Evolutionary conservation across 2,888 invertebrate species (phyloP).

Genomic region (Nomada goodeniana): DNA sequence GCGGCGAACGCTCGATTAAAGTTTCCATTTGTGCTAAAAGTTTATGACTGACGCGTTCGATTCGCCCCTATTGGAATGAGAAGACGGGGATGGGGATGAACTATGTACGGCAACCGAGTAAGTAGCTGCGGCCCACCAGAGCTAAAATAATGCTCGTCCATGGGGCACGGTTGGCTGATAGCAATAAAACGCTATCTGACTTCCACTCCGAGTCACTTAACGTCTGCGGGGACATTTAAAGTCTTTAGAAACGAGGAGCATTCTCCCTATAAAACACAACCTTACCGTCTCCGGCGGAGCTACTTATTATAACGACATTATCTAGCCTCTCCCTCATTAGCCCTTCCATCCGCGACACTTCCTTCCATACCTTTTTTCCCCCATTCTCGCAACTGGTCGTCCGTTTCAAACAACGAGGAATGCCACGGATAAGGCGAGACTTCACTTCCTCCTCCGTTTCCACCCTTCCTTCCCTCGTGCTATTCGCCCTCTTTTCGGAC

Average conservation of each 20-base stretch:
- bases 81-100: background rate
- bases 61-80: background rate
- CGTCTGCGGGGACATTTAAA: conserved; percentile 77
- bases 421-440: conserved; percentile 46
- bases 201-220: conserved; percentile 83
- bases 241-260: conserved; percentile 65
- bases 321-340: conserved; percentile 73
- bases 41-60: no score
- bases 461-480: no score
- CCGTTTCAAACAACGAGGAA: conserved; percentile 49
- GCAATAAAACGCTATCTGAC: conserved; percentile 80
- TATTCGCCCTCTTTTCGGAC: background rate
- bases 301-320: conserved; percentile 80
- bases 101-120: conserved; percentile 27
- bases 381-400: conserved; percentile 38
- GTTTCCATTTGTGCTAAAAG: no score
- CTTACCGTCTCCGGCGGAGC: conserved; percentile 65
- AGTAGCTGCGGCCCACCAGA: conserved; percentile 33
- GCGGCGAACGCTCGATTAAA: no score
- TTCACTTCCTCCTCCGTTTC: background rate
- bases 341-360: conserved; percentile 70
- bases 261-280: conserved; percentile 75
- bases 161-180: conserved; percentile 58
- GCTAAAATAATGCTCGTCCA: conserved; percentile 36
- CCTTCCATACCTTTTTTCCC: conserved; percentile 50